Conservation (phyloP, 2,888 invertebrate genomes). For the Drosophila suboccidentalis region DNA sequence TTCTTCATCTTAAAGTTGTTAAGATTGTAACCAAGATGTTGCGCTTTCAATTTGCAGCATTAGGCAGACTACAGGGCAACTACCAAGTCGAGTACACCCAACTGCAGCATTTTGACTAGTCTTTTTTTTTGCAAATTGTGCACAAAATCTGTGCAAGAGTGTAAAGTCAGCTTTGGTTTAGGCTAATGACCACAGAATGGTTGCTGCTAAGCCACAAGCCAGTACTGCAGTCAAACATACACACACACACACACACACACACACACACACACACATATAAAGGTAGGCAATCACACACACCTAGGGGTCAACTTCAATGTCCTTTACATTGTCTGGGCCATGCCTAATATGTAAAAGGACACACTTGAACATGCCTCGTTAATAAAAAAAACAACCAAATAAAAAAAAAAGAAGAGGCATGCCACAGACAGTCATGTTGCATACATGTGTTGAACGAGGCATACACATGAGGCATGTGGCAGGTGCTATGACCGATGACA, state of each 20-base stretch:
- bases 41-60: no score
- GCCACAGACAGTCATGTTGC: conserved; percentile 31
- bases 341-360: conserved; percentile 50
- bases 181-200: conserved; percentile 81
- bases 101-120: background rate
- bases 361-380: conserved; percentile 42
- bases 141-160: conserved; percentile 68
- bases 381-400: conserved; percentile 1
- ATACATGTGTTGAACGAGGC: conserved; percentile 16
- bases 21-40: no score
- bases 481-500: conserved; percentile 49
- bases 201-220: conserved; percentile 68
- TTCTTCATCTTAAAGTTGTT: no score
- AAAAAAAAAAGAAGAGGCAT: background rate
- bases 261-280: background rate
- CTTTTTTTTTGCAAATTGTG: conserved; percentile 67
- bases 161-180: conserved; percentile 78
- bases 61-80: background rate
- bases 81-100: background rate
- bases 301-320: conserved; percentile 61
- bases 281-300: conserved; percentile 3
- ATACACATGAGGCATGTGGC: conserved; percentile 17
- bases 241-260: conserved; percentile 24
- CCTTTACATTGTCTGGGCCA: conserved; percentile 56
- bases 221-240: conserved; percentile 64